Conservation (phyloP, 2,113 vertebrate species). For the Chaetodon trifascialis region DNA sequence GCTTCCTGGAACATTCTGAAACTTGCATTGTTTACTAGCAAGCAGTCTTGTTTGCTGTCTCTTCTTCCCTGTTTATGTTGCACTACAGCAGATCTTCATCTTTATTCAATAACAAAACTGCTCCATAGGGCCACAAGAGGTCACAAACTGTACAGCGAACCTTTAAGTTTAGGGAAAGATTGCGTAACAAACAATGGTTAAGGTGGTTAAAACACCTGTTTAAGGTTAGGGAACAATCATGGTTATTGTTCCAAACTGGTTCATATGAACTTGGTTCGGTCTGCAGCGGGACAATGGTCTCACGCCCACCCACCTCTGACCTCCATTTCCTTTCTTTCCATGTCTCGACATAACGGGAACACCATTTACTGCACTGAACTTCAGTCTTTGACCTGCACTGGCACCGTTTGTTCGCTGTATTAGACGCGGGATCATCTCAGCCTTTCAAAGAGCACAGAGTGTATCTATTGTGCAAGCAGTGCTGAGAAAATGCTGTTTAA, state of each 20-base stretch:
- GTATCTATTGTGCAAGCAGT: constrained; percentile 3
- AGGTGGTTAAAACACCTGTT: not conserved
- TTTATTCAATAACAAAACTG: not conserved
- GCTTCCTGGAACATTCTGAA: not conserved
- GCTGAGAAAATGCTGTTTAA: constrained; percentile 21
- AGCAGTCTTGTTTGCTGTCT: not conserved
- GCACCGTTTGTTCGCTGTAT: not conserved
- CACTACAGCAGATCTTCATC: not conserved
- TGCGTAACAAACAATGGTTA: not conserved
- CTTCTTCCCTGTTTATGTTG: not conserved
- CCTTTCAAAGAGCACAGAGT: not conserved
- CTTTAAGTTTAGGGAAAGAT: not conserved
- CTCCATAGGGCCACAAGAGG: not conserved
- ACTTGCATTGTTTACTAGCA: not conserved
- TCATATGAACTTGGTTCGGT: not conserved
- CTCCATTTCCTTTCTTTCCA: not conserved
- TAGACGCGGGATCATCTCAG: not conserved
- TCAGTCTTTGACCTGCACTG: not conserved
- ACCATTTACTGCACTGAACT: not conserved
- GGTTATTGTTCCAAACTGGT: not conserved
- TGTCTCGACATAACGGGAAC: not conserved
- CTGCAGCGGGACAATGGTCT: not conserved
- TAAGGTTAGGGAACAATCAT: not conserved
- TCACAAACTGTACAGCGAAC: not conserved
- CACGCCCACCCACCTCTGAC: not conserved